phyloP scores from a whole-genome alignment of 2,888 invertebrate species.

The Ceriagrion tenellum region DNA sequence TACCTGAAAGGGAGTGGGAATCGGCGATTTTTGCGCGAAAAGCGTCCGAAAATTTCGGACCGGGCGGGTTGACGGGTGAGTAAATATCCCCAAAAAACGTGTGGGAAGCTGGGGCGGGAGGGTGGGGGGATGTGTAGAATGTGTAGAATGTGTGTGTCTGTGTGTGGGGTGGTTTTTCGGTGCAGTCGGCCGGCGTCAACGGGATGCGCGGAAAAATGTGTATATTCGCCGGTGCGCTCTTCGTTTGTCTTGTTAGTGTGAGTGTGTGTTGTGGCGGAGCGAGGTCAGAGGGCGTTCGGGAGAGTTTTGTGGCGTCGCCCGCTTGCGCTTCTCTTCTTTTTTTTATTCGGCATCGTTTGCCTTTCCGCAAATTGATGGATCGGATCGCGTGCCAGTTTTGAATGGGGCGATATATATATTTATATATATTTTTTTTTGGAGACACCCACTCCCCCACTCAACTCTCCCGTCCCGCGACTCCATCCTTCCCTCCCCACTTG shows the following conservation, averaged over 20 bases:
- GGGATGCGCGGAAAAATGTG: slow-evolving; percentile 14
- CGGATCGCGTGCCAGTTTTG: slow-evolving; percentile 39
- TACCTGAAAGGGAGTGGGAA: not conserved
- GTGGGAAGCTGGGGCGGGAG: not conserved
- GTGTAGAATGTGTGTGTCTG: too few relatives aligned
- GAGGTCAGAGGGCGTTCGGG: slow-evolving; percentile 11
- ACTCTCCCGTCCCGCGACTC: not conserved
- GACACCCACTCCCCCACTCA: not conserved
- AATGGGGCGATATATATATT: slow-evolving; percentile 23
- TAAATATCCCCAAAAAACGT: not conserved
- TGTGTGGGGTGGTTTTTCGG: not conserved
- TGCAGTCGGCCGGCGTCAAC: not conserved
- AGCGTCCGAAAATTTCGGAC: not conserved
- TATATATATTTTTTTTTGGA: not conserved
- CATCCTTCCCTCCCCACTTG: not conserved
- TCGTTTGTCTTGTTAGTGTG: not conserved
- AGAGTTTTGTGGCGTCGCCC: slow-evolving; percentile 20
- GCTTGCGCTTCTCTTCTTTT: not conserved
- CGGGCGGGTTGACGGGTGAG: not conserved
- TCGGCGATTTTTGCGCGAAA: not conserved
- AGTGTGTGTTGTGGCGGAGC: not conserved
- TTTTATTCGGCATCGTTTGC: not conserved
- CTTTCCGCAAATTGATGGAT: slow-evolving; percentile 31
- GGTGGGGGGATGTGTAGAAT: not conserved
- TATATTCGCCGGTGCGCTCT: not conserved